Base-by-base conservation (phyloP, 1,140 invertebrate genomes). In the Acromyrmex heyeri region DNA sequence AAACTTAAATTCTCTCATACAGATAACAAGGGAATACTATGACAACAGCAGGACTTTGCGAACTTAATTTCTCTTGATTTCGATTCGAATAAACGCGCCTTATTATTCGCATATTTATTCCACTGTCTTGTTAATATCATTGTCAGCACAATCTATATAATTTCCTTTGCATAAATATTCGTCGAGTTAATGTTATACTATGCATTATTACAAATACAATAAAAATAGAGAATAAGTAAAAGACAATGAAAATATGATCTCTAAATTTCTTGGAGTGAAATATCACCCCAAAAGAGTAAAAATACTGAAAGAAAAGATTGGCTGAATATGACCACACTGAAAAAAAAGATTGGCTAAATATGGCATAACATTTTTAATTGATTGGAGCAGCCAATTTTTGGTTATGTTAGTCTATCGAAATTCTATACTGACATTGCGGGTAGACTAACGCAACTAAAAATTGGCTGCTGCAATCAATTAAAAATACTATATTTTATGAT, bases 21-120 rank as follows among this genome's bases (percentile, higher is more conserved):
- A 44, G 57, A 83, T 30, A 30, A 73, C 30, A 21, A 18, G 53
- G 3, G 69, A 83, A 83, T 83, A 83, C 57, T 75, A 73, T 21
- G 38, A 73, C 69, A 83, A 82, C 55, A 59, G 34, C 6, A 24
- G 3, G 69, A 34, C 24, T 61, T 1, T 24, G 24, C 18, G 2
- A 72, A 73, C 48, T 83, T 67, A 44, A 83, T 75, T 83, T 75
- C n/a, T 24, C 21, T 21, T 50, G 48, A 50, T 50, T 50, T 50
- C 14, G 30, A 38, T 67, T 70, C 21, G 3, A 70, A 81, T 65
- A 81, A 81, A 59, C 34, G 21, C 30, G n/a, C 48, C 1, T 24
- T 24, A 24, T 24, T 24, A 24, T 24, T 18, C 34, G 50, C 53
- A 7, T 73, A 75, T 8, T 21, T 34, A 59, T 8, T 73, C 21